Percentiles rank a stretch among this genome's conserved stretches.
Evolutionary conservation across 1,140 invertebrate genomes (phyloP).

Genomic region (Cydia fagiglandana): DNA sequence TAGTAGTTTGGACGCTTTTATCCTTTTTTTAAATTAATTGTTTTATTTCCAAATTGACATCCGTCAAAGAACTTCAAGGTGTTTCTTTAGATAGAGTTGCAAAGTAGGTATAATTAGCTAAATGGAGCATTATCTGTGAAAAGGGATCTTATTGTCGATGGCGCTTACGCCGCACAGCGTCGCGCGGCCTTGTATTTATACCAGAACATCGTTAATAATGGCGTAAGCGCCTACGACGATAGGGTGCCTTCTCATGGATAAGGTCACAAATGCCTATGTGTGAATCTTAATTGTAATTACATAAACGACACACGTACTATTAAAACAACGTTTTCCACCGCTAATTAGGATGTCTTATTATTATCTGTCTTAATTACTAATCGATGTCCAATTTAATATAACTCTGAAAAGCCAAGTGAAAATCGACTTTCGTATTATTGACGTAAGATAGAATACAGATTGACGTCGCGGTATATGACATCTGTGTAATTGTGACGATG

Average conservation of each 20-base stretch:
- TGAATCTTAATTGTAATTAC: neutral
- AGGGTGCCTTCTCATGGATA: too few species aligned
- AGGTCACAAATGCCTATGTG: neutral
- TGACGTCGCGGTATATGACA: neutral
- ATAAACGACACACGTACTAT: neutral
- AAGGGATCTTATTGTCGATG: too few species aligned
- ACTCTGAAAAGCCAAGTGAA: neutral
- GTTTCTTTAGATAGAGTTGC: neutral
- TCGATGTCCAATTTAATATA: neutral
- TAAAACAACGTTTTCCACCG: neutral
- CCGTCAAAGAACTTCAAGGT: neutral
- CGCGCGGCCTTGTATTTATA: too few species aligned
- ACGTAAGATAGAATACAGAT: neutral
- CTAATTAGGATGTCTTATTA: neutral
- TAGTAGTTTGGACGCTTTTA: neutral
- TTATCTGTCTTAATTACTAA: slow-evolving; percentile 1
- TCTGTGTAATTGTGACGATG: neutral
- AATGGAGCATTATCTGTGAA: too few species aligned
- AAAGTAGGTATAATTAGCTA: neutral
- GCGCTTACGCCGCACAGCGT: too few species aligned
- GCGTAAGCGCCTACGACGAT: too few species aligned
- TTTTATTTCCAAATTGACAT: neutral
- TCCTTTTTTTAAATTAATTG: neutral
- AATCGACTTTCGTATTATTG: neutral
- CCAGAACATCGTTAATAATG: too few species aligned